These are phyloP conservation scores for Acromyrmex heyeri DNA, from an alignment of 1,140 invertebrate species.

Conservation along the genomic window DNA sequence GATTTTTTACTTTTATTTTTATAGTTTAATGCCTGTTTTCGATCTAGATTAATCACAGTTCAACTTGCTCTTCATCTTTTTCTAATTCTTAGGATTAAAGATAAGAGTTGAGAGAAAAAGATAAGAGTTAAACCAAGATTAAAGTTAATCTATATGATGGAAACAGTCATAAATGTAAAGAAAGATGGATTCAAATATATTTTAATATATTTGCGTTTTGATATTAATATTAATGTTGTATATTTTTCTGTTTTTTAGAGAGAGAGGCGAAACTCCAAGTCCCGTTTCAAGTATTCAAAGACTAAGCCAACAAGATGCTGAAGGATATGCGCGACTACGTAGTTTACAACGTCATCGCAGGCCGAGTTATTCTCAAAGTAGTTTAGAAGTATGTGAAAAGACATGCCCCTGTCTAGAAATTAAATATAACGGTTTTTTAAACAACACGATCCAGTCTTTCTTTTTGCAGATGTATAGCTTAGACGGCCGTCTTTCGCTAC, in stretches of 20 bases:
- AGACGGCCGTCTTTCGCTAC: slow-evolving; percentile 83
- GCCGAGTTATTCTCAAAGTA: slow-evolving; percentile 86
- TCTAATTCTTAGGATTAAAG: no score
- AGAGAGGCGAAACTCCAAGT: slow-evolving; percentile 91
- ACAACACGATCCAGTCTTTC: background rate
- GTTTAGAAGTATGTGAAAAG: slow-evolving; percentile 79
- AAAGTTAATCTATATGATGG: no score
- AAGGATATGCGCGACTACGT: slow-evolving; percentile 93
- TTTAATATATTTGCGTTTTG: slow-evolving; percentile 15
- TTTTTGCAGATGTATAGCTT: slow-evolving; percentile 84
- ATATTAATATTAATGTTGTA: slow-evolving; percentile 8
- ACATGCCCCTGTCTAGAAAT: background rate
- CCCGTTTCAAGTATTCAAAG: slow-evolving; percentile 93
- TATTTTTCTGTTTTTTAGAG: slow-evolving; percentile 82
- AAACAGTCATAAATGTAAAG: background rate
- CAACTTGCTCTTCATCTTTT: no score
- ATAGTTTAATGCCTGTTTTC: background rate
- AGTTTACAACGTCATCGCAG: slow-evolving; percentile 90
- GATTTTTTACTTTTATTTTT: background rate
- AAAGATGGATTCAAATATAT: slow-evolving; percentile 24
- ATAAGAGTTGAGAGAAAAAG: no score
- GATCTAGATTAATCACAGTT: no score
- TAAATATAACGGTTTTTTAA: background rate
- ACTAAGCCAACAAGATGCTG: slow-evolving; percentile 91
- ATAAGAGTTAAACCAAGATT: no score